Base-by-base conservation (phyloP, 2,797 vertebrate genomes). In the Gallinago solitaria region DNA sequence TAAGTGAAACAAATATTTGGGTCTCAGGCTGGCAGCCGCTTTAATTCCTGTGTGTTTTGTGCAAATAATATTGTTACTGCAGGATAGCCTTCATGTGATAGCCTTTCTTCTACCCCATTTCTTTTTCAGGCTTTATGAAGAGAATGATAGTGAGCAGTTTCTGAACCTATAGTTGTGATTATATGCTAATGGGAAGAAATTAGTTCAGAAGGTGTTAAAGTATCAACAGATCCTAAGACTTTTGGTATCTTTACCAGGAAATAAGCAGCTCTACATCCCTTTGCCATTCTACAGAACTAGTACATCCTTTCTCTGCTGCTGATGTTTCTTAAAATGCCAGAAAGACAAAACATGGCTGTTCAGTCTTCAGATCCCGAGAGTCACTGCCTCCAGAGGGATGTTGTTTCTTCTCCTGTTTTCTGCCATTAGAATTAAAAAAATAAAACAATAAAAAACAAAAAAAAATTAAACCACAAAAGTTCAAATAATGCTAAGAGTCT, bases 391-490 rank as follows among this genome's bases (percentile, higher is more conserved):
- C 68, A 93, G 89, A 91, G 59, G 51, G 87, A 54, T 88, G 93
- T 87, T 85, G 76, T 61, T 94, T 86, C 87, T 94, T 74, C 93
- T 96, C 69, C 75, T 95, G 89, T 80, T 95, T 93, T 97, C 84
- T 96, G 75, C 94, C 95, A 91, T 96, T 91, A 95, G 57, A 96
- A 95, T 93, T 94, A 94, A 94, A 96, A 17, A 60, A 33, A 48
- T 20, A 13, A 56, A 17, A 47, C 45, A 47, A 47, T 11, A 47
- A 92, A 83, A 83, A 94, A 12, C 85, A 96, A 95, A 97, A 94
- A 94, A 64, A 95, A 97, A 97, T 96, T 92, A 90, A 96, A 94
- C 96, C 96, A 76, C 95, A 97, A 30, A 93, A 95, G 94, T 95
- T 96, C 87, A 92, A 97, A 93, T 95, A 94, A 97, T 96, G 84